These are phyloP conservation scores for Netelia virgata DNA, from an alignment of 2,888 invertebrate genomes.

Conservation along the genomic window DNA sequence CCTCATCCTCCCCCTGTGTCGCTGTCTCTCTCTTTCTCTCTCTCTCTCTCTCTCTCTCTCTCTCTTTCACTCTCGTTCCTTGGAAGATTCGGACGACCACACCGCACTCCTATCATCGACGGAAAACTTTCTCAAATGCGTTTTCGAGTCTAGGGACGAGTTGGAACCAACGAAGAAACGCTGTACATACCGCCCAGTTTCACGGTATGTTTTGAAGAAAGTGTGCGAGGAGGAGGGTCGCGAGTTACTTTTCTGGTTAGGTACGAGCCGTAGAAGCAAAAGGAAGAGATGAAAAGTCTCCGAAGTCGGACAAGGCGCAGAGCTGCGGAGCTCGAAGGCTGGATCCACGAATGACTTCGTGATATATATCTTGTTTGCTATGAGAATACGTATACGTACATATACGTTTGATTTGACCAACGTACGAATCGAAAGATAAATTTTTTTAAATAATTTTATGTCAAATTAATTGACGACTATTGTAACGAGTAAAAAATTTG, in stretches of 20 bases:
- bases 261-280: conserved; percentile 18
- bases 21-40: conserved; percentile 20
- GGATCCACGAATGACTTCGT: neutral
- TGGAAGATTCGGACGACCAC: conserved; percentile 57
- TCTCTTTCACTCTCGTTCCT: conserved; percentile 53
- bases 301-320: neutral
- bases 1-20: conserved; percentile 36
- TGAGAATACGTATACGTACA: neutral
- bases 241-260: conserved; percentile 44
- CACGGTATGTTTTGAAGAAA: conserved; percentile 7
- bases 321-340: neutral
- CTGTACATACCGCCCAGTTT: conserved; percentile 32
- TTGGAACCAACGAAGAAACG: conserved; percentile 52
- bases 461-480: too few relatives aligned
- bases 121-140: conserved; percentile 61
- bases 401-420: too few relatives aligned
- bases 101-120: conserved; percentile 61
- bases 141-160: conserved; percentile 58
- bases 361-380: neutral
- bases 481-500: too few relatives aligned
- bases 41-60: conserved; percentile 34
- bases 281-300: conserved; percentile 28
- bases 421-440: too few relatives aligned
- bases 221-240: neutral
- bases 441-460: too few relatives aligned